Percentiles rank a stretch among this genome's conserved stretches.
Conservation (phyloP, 2,113 vertebrate genomes). For the Ictalurus furcatus region DNA sequence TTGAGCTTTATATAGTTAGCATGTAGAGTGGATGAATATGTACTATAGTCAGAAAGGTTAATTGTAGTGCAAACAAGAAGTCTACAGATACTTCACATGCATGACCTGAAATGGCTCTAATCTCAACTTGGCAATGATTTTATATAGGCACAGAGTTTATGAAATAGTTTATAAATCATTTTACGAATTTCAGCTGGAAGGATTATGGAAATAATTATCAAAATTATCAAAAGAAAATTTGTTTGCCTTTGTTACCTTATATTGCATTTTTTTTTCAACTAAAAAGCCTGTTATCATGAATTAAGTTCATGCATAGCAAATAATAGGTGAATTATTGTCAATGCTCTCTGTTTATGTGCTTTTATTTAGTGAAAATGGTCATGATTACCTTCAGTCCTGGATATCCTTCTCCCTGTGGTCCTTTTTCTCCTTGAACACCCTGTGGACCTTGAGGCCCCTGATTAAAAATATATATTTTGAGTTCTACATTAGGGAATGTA, state of each 20-base stretch:
- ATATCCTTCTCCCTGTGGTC: constrained; percentile 82
- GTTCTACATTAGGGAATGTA: background rate
- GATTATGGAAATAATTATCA: background rate
- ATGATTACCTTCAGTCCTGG: constrained; percentile 84
- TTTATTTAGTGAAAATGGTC: background rate
- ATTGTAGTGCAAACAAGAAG: background rate
- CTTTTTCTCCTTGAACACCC: constrained; percentile 84
- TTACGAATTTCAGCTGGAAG: background rate
- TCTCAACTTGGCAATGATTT: background rate
- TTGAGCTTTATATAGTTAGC: background rate
- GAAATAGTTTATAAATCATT: background rate
- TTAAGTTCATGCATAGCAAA: background rate
- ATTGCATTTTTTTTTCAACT: background rate
- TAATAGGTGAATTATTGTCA: background rate
- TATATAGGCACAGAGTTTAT: background rate
- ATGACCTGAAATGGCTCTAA: background rate
- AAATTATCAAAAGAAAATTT: background rate
- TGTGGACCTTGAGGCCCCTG: constrained; percentile 88
- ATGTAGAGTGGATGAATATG: constrained; percentile 31
- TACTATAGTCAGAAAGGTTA: background rate
- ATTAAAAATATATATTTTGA: constrained; percentile 46
- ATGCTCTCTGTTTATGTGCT: background rate
- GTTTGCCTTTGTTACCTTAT: background rate
- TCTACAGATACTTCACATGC: constrained; percentile 4
- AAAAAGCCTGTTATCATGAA: background rate